Evolutionary conservation across 2,888 invertebrate species (phyloP).

Genomic region (Scotopteryx bipunctaria): DNA sequence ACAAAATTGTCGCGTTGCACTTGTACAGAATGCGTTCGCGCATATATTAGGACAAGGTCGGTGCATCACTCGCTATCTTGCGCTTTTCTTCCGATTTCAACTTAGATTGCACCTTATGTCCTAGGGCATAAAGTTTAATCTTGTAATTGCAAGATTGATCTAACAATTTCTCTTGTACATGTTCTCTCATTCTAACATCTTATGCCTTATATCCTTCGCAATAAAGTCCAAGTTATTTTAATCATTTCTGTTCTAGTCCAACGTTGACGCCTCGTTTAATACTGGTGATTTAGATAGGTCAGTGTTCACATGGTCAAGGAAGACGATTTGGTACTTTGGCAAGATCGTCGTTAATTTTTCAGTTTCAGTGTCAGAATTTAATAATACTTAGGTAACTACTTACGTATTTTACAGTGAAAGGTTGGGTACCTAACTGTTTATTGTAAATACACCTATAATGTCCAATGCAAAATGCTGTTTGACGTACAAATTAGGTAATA

Average conservation of each 20-base stretch:
- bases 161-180: neutral
- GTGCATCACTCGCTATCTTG: constrained; percentile 20
- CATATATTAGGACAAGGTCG: constrained; percentile 70
- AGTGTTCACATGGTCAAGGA: constrained; percentile 50
- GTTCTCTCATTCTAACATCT: neutral
- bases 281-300: constrained; percentile 29
- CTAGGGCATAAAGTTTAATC: constrained; percentile 2
- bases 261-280: constrained; percentile 17
- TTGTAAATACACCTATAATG: too few relatives aligned
- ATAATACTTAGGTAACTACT: too few relatives aligned
- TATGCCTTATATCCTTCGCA: neutral
- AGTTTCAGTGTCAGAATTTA: too few relatives aligned
- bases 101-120: constrained; percentile 5
- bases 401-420: too few relatives aligned
- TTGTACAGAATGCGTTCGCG: constrained; percentile 54
- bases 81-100: constrained; percentile 11
- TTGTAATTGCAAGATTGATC: neutral
- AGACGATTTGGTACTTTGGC: constrained; percentile 20
- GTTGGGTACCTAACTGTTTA: too few relatives aligned
- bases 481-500: too few relatives aligned
- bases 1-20: constrained; percentile 55
- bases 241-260: neutral
- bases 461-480: too few relatives aligned
- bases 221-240: constrained; percentile 12
- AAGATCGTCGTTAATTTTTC: neutral